Conservation (phyloP, 2,797 vertebrate genomes). For the Vultur gryphus region DNA sequence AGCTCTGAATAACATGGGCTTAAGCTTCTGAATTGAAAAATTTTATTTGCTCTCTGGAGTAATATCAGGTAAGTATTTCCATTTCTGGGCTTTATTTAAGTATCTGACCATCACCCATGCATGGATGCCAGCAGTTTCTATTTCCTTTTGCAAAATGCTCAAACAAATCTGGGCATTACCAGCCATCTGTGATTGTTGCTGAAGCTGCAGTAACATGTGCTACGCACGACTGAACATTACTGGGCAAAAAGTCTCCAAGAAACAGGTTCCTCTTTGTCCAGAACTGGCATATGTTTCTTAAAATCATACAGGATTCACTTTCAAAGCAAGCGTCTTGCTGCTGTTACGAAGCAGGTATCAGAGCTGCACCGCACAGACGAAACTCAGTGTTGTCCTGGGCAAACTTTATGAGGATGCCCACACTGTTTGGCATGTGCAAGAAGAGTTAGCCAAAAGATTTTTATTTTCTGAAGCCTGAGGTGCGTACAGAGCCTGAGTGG, state of each 20-base stretch:
- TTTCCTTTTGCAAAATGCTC: conserved; percentile 2
- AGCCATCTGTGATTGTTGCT: background rate
- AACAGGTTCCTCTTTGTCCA: background rate
- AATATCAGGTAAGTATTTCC: background rate
- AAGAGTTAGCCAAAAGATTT: background rate
- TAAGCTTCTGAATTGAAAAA: background rate
- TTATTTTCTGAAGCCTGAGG: background rate
- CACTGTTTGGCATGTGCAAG: background rate
- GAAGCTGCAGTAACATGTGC: background rate
- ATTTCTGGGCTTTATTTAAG: background rate
- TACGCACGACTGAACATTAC: background rate
- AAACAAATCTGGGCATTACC: background rate
- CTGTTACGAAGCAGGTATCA: background rate
- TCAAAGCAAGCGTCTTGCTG: background rate
- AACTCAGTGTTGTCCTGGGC: background rate
- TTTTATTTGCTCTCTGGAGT: background rate
- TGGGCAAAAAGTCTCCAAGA: background rate
- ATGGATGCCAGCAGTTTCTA: background rate
- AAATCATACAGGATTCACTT: background rate
- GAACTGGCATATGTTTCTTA: background rate
- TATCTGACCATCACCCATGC: background rate
- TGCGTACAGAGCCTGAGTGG: background rate
- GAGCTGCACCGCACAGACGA: background rate
- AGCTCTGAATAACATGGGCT: background rate
- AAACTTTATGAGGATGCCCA: background rate